phyloP scores from a whole-genome alignment of 1,140 invertebrate species.

The Cataglyphis hispanica region DNA sequence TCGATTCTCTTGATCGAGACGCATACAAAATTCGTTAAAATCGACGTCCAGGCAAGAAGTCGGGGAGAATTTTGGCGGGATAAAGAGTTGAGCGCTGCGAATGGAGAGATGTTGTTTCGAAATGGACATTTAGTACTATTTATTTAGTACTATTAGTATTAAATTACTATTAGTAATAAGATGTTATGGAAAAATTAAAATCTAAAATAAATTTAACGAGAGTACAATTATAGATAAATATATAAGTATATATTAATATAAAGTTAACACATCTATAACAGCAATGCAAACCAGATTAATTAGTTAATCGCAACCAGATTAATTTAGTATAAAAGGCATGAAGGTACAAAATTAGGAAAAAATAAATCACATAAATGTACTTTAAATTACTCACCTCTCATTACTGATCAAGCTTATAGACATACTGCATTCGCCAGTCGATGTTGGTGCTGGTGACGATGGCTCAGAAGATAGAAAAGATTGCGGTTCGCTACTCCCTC shows the following conservation, averaged over 20 bases:
- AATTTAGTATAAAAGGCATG: not conserved
- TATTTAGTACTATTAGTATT: conserved; percentile 11
- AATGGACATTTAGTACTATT: too few relatives aligned
- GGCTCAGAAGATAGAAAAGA: conserved; percentile 89
- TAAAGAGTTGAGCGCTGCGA: conserved; percentile 78
- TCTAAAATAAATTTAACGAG: not conserved
- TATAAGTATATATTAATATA: conserved; percentile 1
- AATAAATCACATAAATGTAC: conserved; percentile 17
- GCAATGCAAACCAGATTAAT: not conserved
- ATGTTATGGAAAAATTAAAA: conserved; percentile 28
- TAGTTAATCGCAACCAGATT: conserved; percentile 14
- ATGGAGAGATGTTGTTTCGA: conserved; percentile 27
- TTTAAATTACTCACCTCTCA: conserved; percentile 87
- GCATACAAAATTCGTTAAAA: conserved; percentile 87
- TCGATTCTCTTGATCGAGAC: conserved; percentile 87
- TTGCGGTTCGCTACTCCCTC: conserved; percentile 87
- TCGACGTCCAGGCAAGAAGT: conserved; percentile 87
- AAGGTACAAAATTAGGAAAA: not conserved
- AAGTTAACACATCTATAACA: not conserved
- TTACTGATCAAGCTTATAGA: conserved; percentile 89
- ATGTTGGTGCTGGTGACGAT: conserved; percentile 89
- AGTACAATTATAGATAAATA: not conserved
- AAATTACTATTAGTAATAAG: not conserved
- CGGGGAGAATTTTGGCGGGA: conserved; percentile 87
- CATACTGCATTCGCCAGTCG: conserved; percentile 88